A percentile compares a stretch with the other conserved stretches of the same genome.
Conservation (phyloP, 2,797 vertebrate species). For the Halcyon leucocephala region DNA sequence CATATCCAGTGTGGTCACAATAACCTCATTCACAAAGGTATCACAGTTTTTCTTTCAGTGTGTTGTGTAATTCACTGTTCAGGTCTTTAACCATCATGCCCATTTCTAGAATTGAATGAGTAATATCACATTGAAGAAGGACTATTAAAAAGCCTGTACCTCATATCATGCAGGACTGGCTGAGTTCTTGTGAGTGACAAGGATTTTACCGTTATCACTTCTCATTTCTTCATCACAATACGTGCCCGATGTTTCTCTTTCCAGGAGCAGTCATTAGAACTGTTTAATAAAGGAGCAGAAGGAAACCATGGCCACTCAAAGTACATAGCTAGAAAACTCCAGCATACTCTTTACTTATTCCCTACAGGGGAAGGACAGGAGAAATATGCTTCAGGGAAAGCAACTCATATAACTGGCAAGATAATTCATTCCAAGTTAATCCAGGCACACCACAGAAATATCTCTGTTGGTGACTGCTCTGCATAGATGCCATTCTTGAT, state of each 20-base stretch:
- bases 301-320: not conserved
- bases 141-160: not conserved
- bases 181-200: not conserved
- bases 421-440: constrained; percentile 3
- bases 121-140: not conserved
- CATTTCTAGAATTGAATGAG: not conserved
- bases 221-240: not conserved
- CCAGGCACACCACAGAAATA: not conserved
- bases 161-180: not conserved
- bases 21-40: not conserved
- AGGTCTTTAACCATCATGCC: not conserved
- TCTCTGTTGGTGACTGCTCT: not conserved
- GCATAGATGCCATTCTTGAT: constrained; percentile 12
- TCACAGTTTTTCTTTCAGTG: not conserved
- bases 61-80: not conserved
- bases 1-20: not conserved
- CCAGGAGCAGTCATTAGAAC: not conserved
- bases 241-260: not conserved
- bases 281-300: not conserved
- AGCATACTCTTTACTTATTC: not conserved
- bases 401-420: not conserved
- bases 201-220: not conserved
- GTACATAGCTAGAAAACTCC: not conserved
- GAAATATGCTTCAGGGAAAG: not conserved
- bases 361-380: not conserved